Conservation (phyloP, 2,888 invertebrate species). For the Pristionchus entomophagus region DNA sequence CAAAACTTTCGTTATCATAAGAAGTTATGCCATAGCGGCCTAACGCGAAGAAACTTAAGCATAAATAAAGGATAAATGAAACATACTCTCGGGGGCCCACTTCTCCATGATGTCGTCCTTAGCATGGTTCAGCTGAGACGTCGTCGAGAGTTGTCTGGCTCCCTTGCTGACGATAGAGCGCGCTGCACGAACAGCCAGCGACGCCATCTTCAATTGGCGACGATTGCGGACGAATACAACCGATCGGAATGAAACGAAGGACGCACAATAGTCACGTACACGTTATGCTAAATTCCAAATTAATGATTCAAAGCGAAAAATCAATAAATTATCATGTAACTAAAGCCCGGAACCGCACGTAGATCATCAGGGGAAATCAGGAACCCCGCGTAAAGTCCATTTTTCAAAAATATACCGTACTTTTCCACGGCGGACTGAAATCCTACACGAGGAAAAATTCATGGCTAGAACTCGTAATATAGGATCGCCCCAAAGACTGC, state of each 20-base stretch:
- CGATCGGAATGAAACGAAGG: neutral
- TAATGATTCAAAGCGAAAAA: neutral
- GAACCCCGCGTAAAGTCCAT: too few relatives aligned
- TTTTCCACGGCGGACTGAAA: too few relatives aligned
- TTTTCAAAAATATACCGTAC: too few relatives aligned
- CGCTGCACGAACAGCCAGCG: slow-evolving; percentile 58
- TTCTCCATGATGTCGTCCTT: slow-evolving; percentile 73
- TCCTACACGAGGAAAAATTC: too few relatives aligned
- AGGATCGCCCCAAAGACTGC: too few relatives aligned
- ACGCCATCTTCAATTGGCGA: slow-evolving; percentile 56
- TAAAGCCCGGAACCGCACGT: too few relatives aligned
- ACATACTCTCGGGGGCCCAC: slow-evolving; percentile 73
- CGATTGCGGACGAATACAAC: slow-evolving; percentile 49
- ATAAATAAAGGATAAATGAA: neutral
- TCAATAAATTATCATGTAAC: neutral
- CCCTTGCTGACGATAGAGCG: slow-evolving; percentile 49
- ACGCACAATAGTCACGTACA: neutral
- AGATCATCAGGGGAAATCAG: too few relatives aligned
- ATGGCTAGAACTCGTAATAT: too few relatives aligned
- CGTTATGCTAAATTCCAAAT: neutral
- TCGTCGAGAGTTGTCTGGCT: slow-evolving; percentile 50
- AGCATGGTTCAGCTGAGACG: slow-evolving; percentile 40
- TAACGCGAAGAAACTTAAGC: neutral
- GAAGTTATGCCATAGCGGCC: too few relatives aligned
- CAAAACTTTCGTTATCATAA: slow-evolving; percentile 21